Base-by-base conservation (phyloP, 2,797 vertebrate genomes). In the Coracias cyanogaster region DNA sequence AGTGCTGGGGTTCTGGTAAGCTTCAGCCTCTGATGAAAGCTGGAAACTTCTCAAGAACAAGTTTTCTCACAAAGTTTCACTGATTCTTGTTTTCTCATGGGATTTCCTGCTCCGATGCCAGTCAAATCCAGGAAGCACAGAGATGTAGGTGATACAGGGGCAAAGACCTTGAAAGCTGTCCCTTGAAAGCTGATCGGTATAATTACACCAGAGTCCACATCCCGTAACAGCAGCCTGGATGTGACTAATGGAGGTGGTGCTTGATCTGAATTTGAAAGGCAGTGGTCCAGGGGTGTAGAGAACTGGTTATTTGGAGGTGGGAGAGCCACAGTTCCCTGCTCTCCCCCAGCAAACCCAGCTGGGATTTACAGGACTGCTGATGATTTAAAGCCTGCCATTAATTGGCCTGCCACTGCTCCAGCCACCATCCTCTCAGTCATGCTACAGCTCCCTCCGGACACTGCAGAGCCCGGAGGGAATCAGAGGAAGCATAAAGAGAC, bases 321-420 rank as follows among this genome's bases (percentile, higher is more conserved):
- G 72, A 51, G 13, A 74, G 57, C 16, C n/a, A 28, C 22, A 8
- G n/a, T 13, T 89, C n/a, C 20, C 10, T 43, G 41, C 61, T 72
- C 37, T 15, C 16, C 48, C 22, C 33, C 57, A 61, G 52, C 24
- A 61, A 39, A n/a, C 31, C 43, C 33, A 6, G 48, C 37, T 31
- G 55, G 61, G 62, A 39, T 26, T 55, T 35, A 49, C 22, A 33
- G 52, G 58, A 26, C 37, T 48, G 22, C 1, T 24, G 33, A 4
- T 31, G 58, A 55, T 45, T 81, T n/a, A 62, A 67, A 55, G 41
- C 31, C 43, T 54, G 25, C 62, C 18, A n/a, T 54, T 62, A 70
- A 24, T 20, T 6, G 0, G 6, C 74, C 55, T 78, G 41, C 57
- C 35, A 12, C 6, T 29, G 60, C 35, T 62, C 1, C 0, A 1